phyloP scores from a whole-genome alignment of 2,888 invertebrate species.

The Polydrusus tereticollis region DNA sequence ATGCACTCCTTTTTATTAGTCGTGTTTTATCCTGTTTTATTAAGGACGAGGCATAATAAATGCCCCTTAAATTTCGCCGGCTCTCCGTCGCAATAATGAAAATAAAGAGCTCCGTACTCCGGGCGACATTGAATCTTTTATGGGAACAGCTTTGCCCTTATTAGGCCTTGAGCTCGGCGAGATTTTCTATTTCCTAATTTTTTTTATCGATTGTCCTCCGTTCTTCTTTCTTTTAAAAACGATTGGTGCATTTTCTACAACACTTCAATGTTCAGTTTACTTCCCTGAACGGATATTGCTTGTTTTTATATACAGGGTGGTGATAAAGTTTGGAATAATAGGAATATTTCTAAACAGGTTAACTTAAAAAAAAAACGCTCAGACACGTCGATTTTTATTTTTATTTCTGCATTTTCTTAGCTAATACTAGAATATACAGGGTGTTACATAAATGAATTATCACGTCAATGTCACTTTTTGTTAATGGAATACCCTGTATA shows the following conservation, averaged over 20 bases:
- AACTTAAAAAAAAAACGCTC: too few species aligned
- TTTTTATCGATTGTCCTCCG: not conserved
- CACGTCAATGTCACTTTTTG: too few species aligned
- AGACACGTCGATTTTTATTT: too few species aligned
- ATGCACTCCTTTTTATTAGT: slow-evolving; percentile 12
- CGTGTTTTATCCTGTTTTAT: slow-evolving; percentile 15
- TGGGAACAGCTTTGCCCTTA: slow-evolving; percentile 13
- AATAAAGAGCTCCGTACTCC: slow-evolving; percentile 16
- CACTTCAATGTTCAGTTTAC: not conserved
- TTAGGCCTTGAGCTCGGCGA: slow-evolving; percentile 6
- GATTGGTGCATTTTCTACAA: not conserved
- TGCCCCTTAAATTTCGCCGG: slow-evolving; percentile 11
- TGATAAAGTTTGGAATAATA: too few species aligned
- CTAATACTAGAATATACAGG: too few species aligned
- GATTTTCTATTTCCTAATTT: slow-evolving; percentile 9
- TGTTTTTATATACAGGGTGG: too few species aligned
- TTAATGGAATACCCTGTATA: too few species aligned
- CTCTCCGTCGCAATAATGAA: slow-evolving; percentile 15
- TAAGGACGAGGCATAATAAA: slow-evolving; percentile 17
- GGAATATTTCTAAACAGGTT: too few species aligned
- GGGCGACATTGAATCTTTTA: slow-evolving; percentile 18
- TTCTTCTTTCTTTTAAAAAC: not conserved
- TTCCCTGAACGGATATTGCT: not conserved
- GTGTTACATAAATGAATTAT: too few species aligned
- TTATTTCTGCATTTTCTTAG: too few species aligned